Conservation (phyloP, 2,113 vertebrate genomes). For the Oceanites oceanicus region DNA sequence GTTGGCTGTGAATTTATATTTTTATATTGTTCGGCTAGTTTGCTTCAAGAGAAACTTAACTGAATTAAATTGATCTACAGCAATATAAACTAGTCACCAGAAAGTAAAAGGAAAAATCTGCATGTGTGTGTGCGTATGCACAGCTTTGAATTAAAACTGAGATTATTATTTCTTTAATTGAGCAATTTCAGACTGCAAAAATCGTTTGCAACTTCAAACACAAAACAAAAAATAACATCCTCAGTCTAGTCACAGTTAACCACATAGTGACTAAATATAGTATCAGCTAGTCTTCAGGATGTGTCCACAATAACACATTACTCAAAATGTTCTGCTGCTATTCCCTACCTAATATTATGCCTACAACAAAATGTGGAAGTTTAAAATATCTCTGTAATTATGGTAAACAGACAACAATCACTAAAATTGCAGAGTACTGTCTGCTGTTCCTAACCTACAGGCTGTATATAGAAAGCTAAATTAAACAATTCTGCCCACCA, state of each 20-base stretch:
- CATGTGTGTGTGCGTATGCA: not conserved
- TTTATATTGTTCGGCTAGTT: not conserved
- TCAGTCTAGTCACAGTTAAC: conserved; percentile 40
- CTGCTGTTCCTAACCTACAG: conserved; percentile 47
- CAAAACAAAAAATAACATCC: not conserved
- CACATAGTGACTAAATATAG: conserved; percentile 61
- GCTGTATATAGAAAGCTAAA: conserved; percentile 65
- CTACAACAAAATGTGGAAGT: conserved; percentile 62
- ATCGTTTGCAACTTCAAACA: conserved; percentile 28
- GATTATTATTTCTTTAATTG: not conserved
- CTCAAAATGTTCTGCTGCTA: conserved; percentile 60
- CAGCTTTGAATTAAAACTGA: not conserved
- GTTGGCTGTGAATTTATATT: not conserved
- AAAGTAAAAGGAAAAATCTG: not conserved
- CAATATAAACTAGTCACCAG: not conserved
- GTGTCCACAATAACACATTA: conserved; percentile 71
- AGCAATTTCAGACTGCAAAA: not conserved
- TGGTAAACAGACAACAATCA: conserved; percentile 67
- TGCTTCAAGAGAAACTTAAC: not conserved
- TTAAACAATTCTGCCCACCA: conserved; percentile 44
- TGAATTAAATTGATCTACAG: not conserved
- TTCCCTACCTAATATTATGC: conserved; percentile 70
- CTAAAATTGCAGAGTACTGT: conserved; percentile 61
- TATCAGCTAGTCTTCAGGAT: conserved; percentile 50
- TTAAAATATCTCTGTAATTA: conserved; percentile 71